These are phyloP conservation scores for Garra rufa DNA, from an alignment of 2,113 vertebrate species.

Conservation along the genomic window DNA sequence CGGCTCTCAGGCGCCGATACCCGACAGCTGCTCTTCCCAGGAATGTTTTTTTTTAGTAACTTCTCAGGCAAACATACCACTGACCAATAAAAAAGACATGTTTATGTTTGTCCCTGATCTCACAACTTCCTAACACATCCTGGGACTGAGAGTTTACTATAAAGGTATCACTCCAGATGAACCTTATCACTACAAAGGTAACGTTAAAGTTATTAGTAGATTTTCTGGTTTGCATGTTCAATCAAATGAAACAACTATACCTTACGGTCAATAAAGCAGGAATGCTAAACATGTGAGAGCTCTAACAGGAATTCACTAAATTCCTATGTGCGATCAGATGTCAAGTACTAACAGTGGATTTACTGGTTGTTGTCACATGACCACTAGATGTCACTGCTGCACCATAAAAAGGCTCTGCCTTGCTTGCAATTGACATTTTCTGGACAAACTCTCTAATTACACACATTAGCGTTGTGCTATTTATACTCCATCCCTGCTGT, in stretches of 20 bases:
- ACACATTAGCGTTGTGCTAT: not conserved
- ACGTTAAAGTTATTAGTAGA: not conserved
- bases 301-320: not conserved
- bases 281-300: not conserved
- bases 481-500: not conserved
- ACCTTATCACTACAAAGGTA: not conserved
- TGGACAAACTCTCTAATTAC: not conserved
- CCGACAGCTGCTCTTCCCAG: slow-evolving; percentile 63
- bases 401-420: not conserved
- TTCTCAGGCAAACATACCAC: slow-evolving; percentile 50
- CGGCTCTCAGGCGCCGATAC: slow-evolving; percentile 43
- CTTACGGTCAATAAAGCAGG: not conserved
- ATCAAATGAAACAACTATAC: not conserved
- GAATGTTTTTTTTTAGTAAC: slow-evolving; percentile 53
- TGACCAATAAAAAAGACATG: not conserved
- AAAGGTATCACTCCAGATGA: not conserved
- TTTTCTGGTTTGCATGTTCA: not conserved
- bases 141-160: not conserved
- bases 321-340: not conserved
- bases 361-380: not conserved
- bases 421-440: not conserved
- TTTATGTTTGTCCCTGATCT: not conserved
- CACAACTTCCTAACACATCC: not conserved
- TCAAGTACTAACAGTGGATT: not conserved
- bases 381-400: slow-evolving; percentile 42